Conservation (phyloP, 2,113 vertebrate genomes). For the Oryctolagus cuniculus region mOryCun1.1 NC_091451.1:43551501-43552000, state of each 20-base stretch:
- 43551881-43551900: not conserved
- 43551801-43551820: constrained; percentile 16
- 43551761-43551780: constrained; percentile 76
- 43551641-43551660: not conserved
- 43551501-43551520: not conserved
- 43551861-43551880: not conserved
- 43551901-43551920: not conserved
- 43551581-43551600: constrained; percentile 32
- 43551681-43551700: constrained; percentile 23
- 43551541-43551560: not conserved
- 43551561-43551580: not conserved
- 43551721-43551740: constrained; percentile 77
- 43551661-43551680: not conserved
- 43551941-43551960: not conserved
- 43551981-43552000: not conserved
- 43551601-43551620: not conserved
- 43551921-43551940: not conserved
- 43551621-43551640: constrained; percentile 53
- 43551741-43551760: constrained; percentile 75
- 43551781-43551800: constrained; percentile 75
- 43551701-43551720: constrained; percentile 66
- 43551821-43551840: constrained; percentile 33
- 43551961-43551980: rapidly evolving
- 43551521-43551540: not conserved
- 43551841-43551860: not conserved